Percentiles rank a stretch among this genome's conserved stretches.
Conservation (phyloP, 1,140 invertebrate species). For the Cephus cinctus region DNA sequence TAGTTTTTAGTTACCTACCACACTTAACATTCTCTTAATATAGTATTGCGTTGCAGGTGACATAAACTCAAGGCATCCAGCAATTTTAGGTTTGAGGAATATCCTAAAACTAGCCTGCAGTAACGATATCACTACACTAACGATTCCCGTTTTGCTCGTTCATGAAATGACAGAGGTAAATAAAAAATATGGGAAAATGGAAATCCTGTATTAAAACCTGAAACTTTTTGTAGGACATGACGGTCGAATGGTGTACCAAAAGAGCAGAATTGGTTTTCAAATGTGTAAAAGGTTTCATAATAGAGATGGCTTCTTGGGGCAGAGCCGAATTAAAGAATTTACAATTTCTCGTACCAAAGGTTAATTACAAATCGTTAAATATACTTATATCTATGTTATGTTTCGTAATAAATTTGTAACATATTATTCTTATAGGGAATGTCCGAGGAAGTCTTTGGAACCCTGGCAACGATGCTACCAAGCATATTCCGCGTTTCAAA, state of each 20-base stretch:
- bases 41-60: slow-evolving; percentile 70
- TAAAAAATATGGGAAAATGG: background rate
- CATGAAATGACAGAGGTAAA: slow-evolving; percentile 92
- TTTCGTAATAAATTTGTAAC: background rate
- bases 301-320: slow-evolving; percentile 93
- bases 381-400: slow-evolving; percentile 18
- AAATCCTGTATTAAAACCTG: no score
- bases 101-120: slow-evolving; percentile 92
- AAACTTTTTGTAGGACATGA: slow-evolving; percentile 84
- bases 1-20: no score
- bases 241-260: slow-evolving; percentile 92
- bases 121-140: slow-evolving; percentile 90
- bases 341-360: slow-evolving; percentile 79
- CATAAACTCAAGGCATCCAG: slow-evolving; percentile 93
- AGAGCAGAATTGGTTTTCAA: slow-evolving; percentile 96
- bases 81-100: slow-evolving; percentile 92
- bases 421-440: slow-evolving; percentile 60
- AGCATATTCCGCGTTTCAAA: slow-evolving; percentile 90
- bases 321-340: slow-evolving; percentile 87
- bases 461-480: slow-evolving; percentile 83
- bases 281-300: slow-evolving; percentile 99
- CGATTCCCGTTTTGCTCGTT: slow-evolving; percentile 87
- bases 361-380: slow-evolving; percentile 37
- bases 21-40: no score
- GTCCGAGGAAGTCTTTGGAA: slow-evolving; percentile 82